These are phyloP conservation scores for Columba guinea DNA, from an alignment of 2,797 vertebrate species.

Conservation along the genomic window DNA sequence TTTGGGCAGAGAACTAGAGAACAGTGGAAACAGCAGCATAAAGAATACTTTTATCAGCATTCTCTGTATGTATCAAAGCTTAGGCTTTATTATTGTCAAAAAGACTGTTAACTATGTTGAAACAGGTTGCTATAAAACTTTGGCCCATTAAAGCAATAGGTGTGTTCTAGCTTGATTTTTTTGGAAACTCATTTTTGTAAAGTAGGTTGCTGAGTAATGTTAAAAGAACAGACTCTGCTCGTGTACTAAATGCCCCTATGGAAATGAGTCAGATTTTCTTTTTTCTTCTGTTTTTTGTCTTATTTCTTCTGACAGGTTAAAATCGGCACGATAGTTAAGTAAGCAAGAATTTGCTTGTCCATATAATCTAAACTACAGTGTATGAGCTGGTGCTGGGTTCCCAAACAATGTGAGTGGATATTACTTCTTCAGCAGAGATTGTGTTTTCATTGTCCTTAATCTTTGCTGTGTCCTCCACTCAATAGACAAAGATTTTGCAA, in stretches of 20 bases:
- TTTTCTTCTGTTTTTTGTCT: slow-evolving; percentile 32
- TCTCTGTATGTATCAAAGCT: slow-evolving; percentile 28
- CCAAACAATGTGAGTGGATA: background rate
- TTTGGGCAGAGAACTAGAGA: slow-evolving; percentile 41
- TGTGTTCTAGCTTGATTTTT: slow-evolving; percentile 31
- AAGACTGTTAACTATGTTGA: slow-evolving; percentile 38
- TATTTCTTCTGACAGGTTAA: slow-evolving; percentile 48
- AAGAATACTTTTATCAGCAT: slow-evolving; percentile 44
- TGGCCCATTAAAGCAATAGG: background rate
- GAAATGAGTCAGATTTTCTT: slow-evolving; percentile 54
- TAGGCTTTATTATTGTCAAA: slow-evolving; percentile 22
- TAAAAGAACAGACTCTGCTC: slow-evolving; percentile 16
- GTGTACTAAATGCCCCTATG: slow-evolving; percentile 3
- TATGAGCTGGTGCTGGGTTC: background rate
- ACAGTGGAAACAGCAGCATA: background rate
- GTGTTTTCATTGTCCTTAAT: background rate
- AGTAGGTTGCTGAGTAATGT: slow-evolving; percentile 60
- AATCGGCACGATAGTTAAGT: slow-evolving; percentile 20
- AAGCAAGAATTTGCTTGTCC: background rate
- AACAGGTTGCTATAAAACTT: slow-evolving; percentile 33
- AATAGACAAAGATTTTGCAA: background rate
- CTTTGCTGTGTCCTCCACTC: background rate
- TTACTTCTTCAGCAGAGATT: background rate
- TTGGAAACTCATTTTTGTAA: background rate
- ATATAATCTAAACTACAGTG: background rate